Conservation (phyloP, 2,113 vertebrate genomes). For the Coptodon rendalli region DNA sequence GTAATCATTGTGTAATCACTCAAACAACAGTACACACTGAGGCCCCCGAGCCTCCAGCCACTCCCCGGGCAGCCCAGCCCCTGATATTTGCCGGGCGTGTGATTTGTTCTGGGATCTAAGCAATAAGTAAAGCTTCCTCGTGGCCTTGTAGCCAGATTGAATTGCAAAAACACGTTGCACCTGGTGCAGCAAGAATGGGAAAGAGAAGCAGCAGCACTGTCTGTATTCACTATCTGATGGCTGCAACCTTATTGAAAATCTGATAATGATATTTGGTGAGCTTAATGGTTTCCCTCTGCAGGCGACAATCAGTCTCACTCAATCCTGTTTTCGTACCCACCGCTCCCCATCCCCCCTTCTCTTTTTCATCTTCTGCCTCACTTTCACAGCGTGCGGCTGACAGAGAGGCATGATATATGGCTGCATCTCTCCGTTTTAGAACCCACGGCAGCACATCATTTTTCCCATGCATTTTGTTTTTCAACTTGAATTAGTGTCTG, state of each 20-base stretch:
- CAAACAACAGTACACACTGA: constrained; percentile 46
- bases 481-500: constrained; percentile 17
- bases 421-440: not conserved
- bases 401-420: constrained; percentile 22
- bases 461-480: constrained; percentile 31
- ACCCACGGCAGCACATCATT: not conserved
- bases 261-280: constrained; percentile 58
- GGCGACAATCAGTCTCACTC: constrained; percentile 55
- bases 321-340: constrained; percentile 14
- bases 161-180: constrained; percentile 58
- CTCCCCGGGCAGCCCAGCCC: constrained; percentile 30
- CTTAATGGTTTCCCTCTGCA: constrained; percentile 58
- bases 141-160: constrained; percentile 57
- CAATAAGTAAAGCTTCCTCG: constrained; percentile 56
- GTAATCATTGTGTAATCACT: constrained; percentile 63
- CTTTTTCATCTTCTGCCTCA: constrained; percentile 28
- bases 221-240: constrained; percentile 44
- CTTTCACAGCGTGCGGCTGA: constrained; percentile 27
- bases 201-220: constrained; percentile 3
- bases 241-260: constrained; percentile 58
- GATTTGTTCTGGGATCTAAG: constrained; percentile 59
- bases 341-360: not conserved
- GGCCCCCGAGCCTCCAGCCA: constrained; percentile 20
- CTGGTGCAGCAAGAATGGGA: constrained; percentile 29
- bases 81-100: constrained; percentile 43